Evolutionary conservation across 1,140 invertebrate species (phyloP), one percentile per base, ranked within the genome.

Genomic region (Drosophila miranda): DNA sequence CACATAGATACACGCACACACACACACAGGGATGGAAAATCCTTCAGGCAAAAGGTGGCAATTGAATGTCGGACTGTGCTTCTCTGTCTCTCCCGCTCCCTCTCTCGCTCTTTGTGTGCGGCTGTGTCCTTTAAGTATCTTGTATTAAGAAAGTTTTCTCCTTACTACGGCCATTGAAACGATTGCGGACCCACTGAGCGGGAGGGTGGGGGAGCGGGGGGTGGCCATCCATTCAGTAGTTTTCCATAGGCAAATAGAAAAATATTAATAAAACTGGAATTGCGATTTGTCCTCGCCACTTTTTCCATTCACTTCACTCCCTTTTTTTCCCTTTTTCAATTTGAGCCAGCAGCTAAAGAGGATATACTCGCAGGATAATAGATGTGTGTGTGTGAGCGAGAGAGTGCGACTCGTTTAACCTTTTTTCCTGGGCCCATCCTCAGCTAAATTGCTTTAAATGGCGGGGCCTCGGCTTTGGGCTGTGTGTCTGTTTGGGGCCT

Each of bases 261-360:
- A 87, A 87, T 87, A 87, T 87, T 87, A 78, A 84, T 84, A 87
- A 87, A 87, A 82, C 58, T 81, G 64, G 48, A 70, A 86, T 80
- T 87, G 78, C 78, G 73, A 87, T 86, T 86, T 78, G 76, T 75
- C 66, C 56, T 69, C 67, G 55, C 62, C 75, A 75, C 66, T 86
- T 78, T 76, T 72, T 49, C 48, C 23, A 26, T 53, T 49, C 44
- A 38, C 34, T 38, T 13, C 34, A 38, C 34, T 52, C 16, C 23
- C 45, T 55, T 45, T 73, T 68, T 80, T 19, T 19, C 19, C 19
- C 19, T 19, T 19, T 19, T 77, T 49, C 69, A 70, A 78, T 78
- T 82, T 82, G 46, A 66, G 41, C 38, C 63, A 45, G 46, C 28
- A 46, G 19, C 54, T 56, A 59, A 49, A 61, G 48, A 14, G 19